A percentile compares a stretch with the other conserved stretches of the same genome.
Evolutionary conservation across 2,888 invertebrate genomes (phyloP).

Genomic region (Eurytoma adleriae): DNA sequence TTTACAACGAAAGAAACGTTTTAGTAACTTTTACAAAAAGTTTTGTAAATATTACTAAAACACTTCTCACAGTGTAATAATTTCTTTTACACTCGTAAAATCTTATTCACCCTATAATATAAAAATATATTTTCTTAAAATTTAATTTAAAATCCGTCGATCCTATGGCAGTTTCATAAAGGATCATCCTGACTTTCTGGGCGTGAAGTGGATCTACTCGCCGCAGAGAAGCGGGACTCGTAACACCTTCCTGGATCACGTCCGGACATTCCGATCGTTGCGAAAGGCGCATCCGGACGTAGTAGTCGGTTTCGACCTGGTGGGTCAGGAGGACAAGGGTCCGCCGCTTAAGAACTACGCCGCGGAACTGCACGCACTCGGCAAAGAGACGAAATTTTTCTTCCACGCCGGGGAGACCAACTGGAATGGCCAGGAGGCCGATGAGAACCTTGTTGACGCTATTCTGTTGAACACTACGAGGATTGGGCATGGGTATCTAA

Average conservation of each 20-base stretch:
- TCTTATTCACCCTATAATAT: too few relatives aligned
- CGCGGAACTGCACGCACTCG: slow-evolving; percentile 76
- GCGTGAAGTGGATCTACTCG: slow-evolving; percentile 84
- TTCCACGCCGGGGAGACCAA: slow-evolving; percentile 91
- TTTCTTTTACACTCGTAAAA: too few relatives aligned
- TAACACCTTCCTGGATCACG: slow-evolving; percentile 71
- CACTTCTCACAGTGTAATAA: too few relatives aligned
- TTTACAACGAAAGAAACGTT: too few relatives aligned
- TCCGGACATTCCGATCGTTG: slow-evolving; percentile 66
- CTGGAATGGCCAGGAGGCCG: slow-evolving; percentile 82
- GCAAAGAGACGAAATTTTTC: slow-evolving; percentile 80
- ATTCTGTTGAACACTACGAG: slow-evolving; percentile 85
- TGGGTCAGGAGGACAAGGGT: slow-evolving; percentile 87
- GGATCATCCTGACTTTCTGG: slow-evolving; percentile 82
- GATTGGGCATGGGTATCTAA: slow-evolving; percentile 85
- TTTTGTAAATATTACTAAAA: too few relatives aligned
- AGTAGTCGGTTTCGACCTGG: slow-evolving; percentile 88
- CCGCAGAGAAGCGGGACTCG: slow-evolving; percentile 78
- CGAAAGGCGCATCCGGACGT: slow-evolving; percentile 80
- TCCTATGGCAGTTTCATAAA: slow-evolving; percentile 78
- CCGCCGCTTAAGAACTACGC: slow-evolving; percentile 81
- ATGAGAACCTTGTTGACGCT: slow-evolving; percentile 88
- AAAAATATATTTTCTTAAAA: too few relatives aligned
- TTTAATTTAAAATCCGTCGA: not conserved
- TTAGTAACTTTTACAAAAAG: too few relatives aligned